Evolutionary conservation across 2,888 invertebrate genomes (phyloP).

Genomic region (Eudasyphora cyanicolor): DNA sequence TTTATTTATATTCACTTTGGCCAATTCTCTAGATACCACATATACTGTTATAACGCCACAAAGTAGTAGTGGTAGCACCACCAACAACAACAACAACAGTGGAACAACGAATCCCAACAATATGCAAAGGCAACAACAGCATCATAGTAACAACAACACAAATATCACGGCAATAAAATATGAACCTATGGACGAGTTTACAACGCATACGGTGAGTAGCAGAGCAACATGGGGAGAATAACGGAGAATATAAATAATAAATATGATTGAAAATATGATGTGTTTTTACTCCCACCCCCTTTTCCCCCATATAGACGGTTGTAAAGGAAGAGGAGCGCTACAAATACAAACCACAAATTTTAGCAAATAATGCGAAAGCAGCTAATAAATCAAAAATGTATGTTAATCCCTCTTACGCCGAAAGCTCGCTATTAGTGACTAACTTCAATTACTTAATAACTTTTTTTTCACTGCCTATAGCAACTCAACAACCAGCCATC

Average conservation of each 20-base stretch:
- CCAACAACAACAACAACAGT: slow-evolving; percentile 45
- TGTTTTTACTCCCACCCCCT: slow-evolving; percentile 14
- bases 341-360: slow-evolving; percentile 76
- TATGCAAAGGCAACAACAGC: slow-evolving; percentile 59
- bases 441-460: slow-evolving; percentile 2
- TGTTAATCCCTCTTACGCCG: slow-evolving; percentile 63
- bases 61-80: slow-evolving; percentile 63
- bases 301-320: slow-evolving; percentile 46
- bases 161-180: slow-evolving; percentile 69
- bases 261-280: slow-evolving; percentile 19
- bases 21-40: slow-evolving; percentile 72
- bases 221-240: neutral
- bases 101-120: slow-evolving; percentile 23
- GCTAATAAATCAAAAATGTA: slow-evolving; percentile 76
- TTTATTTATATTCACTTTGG: slow-evolving; percentile 18
- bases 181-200: slow-evolving; percentile 65
- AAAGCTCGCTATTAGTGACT: neutral
- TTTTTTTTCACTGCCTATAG: slow-evolving; percentile 28
- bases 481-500: slow-evolving; percentile 69
- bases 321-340: slow-evolving; percentile 64
- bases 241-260: slow-evolving; percentile 1
- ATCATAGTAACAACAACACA: slow-evolving; percentile 63
- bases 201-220: slow-evolving; percentile 58
- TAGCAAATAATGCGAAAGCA: slow-evolving; percentile 74
- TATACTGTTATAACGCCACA: slow-evolving; percentile 74